Conservation (phyloP, 2,113 vertebrate species). For the Ctenodactylus gundi region DNA sequence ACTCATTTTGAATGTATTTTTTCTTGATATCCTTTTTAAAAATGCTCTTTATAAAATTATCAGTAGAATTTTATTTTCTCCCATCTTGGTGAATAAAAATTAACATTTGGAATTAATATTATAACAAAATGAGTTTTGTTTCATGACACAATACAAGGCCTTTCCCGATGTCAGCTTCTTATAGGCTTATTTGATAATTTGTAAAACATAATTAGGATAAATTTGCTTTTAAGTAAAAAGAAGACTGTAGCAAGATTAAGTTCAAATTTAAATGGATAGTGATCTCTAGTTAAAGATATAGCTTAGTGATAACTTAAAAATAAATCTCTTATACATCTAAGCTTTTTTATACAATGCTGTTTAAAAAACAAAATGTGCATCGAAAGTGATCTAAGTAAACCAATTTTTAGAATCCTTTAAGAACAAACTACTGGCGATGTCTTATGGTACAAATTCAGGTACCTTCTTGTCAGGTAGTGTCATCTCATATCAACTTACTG, state of each 20-base stretch:
- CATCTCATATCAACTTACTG: not conserved
- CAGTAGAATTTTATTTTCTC: constrained; percentile 43
- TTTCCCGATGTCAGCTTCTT: constrained; percentile 31
- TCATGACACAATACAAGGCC: constrained; percentile 17
- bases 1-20: not conserved
- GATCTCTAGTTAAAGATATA: constrained; percentile 45
- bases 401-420: constrained; percentile 33
- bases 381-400: not conserved
- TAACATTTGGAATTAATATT: constrained; percentile 46
- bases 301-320: constrained; percentile 21
- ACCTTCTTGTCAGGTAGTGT: not conserved
- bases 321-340: not conserved
- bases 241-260: constrained; percentile 41
- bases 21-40: constrained; percentile 40
- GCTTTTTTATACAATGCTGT: constrained; percentile 13
- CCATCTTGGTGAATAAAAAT: constrained; percentile 29
- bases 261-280: constrained; percentile 53
- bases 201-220: constrained; percentile 31
- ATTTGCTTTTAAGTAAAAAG: constrained; percentile 63
- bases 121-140: constrained; percentile 47
- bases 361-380: constrained; percentile 41
- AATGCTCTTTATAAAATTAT: constrained; percentile 7
- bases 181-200: constrained; percentile 55
- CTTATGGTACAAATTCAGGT: not conserved
- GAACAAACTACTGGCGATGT: not conserved